Percentiles rank a stretch among this genome's conserved stretches.
Conservation (phyloP, 1,140 invertebrate species). For the Pollicipes pollicipes region DNA sequence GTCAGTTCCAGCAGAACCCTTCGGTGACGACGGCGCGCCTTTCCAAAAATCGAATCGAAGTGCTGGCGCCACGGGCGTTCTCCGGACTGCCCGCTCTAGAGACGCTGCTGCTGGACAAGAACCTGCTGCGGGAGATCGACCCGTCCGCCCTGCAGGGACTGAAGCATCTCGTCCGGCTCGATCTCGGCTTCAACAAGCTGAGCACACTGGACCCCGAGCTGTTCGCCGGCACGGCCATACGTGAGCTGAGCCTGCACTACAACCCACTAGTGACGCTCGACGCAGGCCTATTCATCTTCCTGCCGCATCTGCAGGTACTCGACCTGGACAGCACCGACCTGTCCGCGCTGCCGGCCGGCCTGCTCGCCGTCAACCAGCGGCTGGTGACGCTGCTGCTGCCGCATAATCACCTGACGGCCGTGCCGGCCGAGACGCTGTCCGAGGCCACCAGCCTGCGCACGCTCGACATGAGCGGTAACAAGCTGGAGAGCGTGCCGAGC, state of each 20-base stretch:
- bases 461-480: neutral
- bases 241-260: neutral
- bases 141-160: neutral
- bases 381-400: neutral
- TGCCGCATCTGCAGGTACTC: neutral
- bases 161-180: neutral
- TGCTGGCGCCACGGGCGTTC: neutral
- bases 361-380: neutral
- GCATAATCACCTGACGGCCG: neutral
- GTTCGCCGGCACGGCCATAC: neutral
- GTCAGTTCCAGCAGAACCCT: neutral
- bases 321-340: neutral
- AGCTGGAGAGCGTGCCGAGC: neutral
- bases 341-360: neutral
- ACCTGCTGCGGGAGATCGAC: neutral
- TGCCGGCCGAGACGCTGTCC: neutral
- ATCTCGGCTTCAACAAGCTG: neutral
- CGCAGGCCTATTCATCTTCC: neutral
- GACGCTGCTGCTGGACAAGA: neutral
- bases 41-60: neutral
- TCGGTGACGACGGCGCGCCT: neutral
- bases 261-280: neutral
- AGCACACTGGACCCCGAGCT: neutral
- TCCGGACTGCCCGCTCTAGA: neutral
- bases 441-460: no score